A percentile compares a stretch with the other conserved stretches of the same genome.
phyloP scores from a whole-genome alignment of 2,113 vertebrate genomes.

The Chloropsis cyanopogon region DNA sequence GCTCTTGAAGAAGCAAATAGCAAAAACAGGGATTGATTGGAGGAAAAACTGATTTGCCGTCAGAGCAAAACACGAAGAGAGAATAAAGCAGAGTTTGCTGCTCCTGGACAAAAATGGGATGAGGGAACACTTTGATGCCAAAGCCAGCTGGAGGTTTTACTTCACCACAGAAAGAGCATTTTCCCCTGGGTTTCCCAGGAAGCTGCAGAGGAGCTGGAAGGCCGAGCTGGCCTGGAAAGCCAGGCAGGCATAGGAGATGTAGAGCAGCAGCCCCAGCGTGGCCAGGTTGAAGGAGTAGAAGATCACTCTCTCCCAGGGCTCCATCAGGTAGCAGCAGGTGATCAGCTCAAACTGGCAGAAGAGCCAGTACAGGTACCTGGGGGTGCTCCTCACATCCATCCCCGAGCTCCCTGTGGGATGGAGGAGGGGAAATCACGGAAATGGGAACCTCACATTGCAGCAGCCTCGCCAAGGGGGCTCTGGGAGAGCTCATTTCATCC shows the following conservation, averaged over 20 bases:
- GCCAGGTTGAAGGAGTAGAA: constrained; percentile 85
- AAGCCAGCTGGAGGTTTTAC: constrained; percentile 18
- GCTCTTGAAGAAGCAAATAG: neutral
- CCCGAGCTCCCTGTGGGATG: neutral
- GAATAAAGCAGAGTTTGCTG: neutral
- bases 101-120: accelerated
- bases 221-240: constrained; percentile 80
- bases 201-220: constrained; percentile 80
- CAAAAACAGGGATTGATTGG: neutral
- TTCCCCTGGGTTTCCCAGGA: constrained; percentile 77
- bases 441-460: accelerated
- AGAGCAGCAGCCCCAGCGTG: constrained; percentile 77
- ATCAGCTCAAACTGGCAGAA: constrained; percentile 96
- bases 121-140: neutral
- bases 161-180: constrained; percentile 76
- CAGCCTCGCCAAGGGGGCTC: neutral
- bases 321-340: constrained; percentile 91
- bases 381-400: constrained; percentile 82
- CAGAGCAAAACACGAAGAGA: neutral
- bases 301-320: constrained; percentile 91
- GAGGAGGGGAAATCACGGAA: accelerated
- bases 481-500: accelerated
- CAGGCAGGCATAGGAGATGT: constrained; percentile 85
- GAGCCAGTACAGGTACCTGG: constrained; percentile 86
- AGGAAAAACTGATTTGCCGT: neutral